Evolutionary conservation across 2,888 invertebrate genomes (phyloP), one percentile per base, ranked within the genome.

Genomic region (Amiota mariae): DNA sequence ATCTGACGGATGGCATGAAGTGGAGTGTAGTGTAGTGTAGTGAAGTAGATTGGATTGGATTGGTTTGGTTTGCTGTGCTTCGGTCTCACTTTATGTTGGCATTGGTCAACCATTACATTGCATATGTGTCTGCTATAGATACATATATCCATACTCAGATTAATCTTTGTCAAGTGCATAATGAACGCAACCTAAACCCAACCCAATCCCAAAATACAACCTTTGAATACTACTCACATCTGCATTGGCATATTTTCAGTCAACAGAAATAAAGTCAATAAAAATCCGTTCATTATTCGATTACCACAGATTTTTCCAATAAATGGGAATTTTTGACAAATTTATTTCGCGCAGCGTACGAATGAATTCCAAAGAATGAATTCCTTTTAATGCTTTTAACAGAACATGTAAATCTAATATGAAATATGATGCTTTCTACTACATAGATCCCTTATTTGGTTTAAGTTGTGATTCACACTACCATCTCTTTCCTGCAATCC

Each of bases 321-420:
- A 36, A 36, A 36, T 59, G n/a, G 20, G 15, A 11, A 59, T 59
- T 59, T 59, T 18, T 11, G 18, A 24, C 15, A 15, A 18, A 18
- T 59, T 59, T 36, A 36, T 59, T 59, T 59, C 57, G n/a, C 18
- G 20, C 59, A 59, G 59, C 20, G 20, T 59, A 59, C 20, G 20
- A 15, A 10, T 2, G 20, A 18, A 59, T 11, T 20, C 10, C 20
- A 51, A 51, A 2, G 54, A 20, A 20, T 20, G 59, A 20, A 15
- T 18, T 20, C 59, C 59, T n/a, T 18, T 59, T 59, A 59, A 59
- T 59, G 59, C 59, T 59, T 59, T 59, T 59, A 59, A 59, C 59
- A 59, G 48, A 13, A 49, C 67, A 64, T 54, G 71, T 56, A 71
- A 73, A 67, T 75, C 73, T 71, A 76, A 76, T 76, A 73, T 61